Percentiles rank a stretch among this genome's conserved stretches.
phyloP scores from a whole-genome alignment of 2,797 vertebrate genomes.

The Morelia viridis region DNA sequence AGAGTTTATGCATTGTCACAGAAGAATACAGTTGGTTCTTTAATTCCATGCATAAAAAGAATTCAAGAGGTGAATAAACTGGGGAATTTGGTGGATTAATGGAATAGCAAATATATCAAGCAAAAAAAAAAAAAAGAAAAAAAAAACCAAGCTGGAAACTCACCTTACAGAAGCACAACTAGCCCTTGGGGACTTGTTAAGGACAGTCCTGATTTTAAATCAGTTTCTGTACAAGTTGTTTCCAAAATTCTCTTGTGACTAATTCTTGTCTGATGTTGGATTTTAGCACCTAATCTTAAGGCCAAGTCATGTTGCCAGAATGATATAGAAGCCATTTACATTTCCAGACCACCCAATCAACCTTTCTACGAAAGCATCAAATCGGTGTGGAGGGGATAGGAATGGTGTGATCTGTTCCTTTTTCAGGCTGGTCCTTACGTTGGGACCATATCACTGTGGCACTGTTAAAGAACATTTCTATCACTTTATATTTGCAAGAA shows the following conservation, averaged over 20 bases:
- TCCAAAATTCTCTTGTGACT: not conserved
- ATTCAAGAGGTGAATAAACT: conserved; percentile 24
- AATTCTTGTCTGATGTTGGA: not conserved
- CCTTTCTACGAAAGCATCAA: not conserved
- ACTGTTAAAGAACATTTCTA: not conserved
- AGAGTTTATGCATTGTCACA: not conserved
- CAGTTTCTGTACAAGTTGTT: conserved; percentile 1
- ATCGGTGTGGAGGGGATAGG: not conserved
- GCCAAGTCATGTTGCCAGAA: not conserved
- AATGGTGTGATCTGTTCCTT: not conserved
- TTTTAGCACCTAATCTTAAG: not conserved
- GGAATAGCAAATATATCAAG: conserved; percentile 8
- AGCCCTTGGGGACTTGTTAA: conserved; percentile 1
- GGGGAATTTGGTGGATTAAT: not conserved
- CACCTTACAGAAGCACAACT: not conserved
- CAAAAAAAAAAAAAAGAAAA: not conserved
- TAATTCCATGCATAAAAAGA: conserved; percentile 7
- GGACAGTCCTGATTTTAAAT: conserved; percentile 12
- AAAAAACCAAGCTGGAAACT: not conserved
- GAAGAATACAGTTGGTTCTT: not conserved
- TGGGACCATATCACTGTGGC: not conserved
- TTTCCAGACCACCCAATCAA: not conserved
- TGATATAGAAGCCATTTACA: not conserved
- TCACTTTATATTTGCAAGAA: not conserved
- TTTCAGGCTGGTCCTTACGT: not conserved